Conservation (phyloP, 2,797 vertebrate genomes). For the Alauda arvensis region DNA sequence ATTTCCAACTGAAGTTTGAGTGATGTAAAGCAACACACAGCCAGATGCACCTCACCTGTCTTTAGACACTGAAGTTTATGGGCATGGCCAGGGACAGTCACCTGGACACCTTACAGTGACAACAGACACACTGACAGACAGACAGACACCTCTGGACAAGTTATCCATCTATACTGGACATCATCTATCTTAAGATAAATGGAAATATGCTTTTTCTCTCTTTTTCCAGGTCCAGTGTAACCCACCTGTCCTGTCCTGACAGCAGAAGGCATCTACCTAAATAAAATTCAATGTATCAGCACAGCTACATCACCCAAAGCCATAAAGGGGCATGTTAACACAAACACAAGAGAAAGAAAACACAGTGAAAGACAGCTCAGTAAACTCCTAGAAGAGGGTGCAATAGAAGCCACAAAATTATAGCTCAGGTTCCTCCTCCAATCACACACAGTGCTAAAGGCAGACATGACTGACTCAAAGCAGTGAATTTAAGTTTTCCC, state of each 20-base stretch:
- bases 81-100: neutral
- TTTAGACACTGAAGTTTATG: neutral
- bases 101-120: neutral
- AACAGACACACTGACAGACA: neutral
- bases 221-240: neutral
- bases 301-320: neutral
- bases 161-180: neutral
- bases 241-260: neutral
- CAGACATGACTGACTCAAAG: neutral
- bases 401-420: neutral
- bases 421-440: neutral
- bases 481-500: neutral
- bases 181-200: neutral
- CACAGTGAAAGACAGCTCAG: neutral
- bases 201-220: neutral
- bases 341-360: neutral
- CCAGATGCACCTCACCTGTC: neutral
- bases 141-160: neutral
- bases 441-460: neutral
- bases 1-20: neutral
- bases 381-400: fast-evolving
- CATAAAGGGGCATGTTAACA: neutral
- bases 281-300: neutral
- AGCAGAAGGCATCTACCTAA: neutral
- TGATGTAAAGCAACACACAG: neutral